A percentile compares a stretch with the other conserved stretches of the same genome.
Evolutionary conservation across 2,113 vertebrate species (phyloP).

Genomic region (Prionailurus viverrinus): DNA sequence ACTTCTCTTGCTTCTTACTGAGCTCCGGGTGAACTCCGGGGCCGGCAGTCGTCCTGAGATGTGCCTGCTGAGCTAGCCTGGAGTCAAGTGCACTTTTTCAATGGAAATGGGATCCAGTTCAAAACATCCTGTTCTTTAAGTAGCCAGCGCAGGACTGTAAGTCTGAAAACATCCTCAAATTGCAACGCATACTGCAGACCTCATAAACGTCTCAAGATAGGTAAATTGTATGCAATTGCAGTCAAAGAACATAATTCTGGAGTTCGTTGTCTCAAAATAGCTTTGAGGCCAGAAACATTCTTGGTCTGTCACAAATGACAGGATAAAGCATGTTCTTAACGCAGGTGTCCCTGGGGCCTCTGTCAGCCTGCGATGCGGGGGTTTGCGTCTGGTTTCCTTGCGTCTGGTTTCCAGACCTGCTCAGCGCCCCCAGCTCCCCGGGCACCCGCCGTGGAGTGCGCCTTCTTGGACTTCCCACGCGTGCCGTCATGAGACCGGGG

Average conservation of each 20-base stretch:
- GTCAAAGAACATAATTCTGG: background rate
- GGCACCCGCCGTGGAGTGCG: too few relatives aligned
- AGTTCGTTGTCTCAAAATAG: background rate
- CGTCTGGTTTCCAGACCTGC: too few relatives aligned
- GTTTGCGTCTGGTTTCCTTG: too few relatives aligned
- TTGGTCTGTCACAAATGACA: background rate
- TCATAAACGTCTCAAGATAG: background rate
- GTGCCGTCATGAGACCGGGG: background rate
- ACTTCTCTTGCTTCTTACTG: background rate
- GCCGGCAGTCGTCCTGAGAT: background rate
- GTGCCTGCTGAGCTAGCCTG: background rate
- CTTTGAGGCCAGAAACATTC: background rate
- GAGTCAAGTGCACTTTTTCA: background rate
- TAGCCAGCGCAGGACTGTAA: background rate
- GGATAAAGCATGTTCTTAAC: rapidly evolving
- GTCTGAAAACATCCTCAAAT: background rate
- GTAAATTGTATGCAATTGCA: background rate
- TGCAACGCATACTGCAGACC: background rate
- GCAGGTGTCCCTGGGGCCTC: background rate
- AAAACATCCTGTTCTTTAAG: background rate
- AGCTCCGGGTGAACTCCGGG: background rate
- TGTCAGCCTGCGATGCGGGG: background rate
- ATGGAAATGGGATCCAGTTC: background rate
- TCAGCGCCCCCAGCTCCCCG: background rate
- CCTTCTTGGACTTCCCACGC: background rate